Base-by-base conservation (phyloP, 2,797 vertebrate genomes). In the Babyrousa celebensis region DNA sequence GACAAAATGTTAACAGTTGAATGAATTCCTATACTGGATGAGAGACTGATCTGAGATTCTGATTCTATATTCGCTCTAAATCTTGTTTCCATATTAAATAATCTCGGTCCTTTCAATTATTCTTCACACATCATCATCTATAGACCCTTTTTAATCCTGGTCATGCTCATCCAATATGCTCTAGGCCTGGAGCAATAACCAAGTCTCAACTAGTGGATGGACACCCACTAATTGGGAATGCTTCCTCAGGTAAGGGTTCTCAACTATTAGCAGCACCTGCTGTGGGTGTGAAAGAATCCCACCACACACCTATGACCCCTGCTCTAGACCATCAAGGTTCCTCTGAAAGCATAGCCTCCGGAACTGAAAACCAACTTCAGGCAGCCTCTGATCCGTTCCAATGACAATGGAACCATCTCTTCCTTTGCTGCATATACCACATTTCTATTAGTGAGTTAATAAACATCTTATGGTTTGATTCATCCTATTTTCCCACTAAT, bases 61-160 rank as follows among this genome's bases (percentile, higher is more conserved):
- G 75, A 56, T 48, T 65, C 88, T 71, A 25, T 12, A 15, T 32
- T 95, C n/a, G 48, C 36, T 43, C 58, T 79, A 18, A 79, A 63
- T 52, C 65, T 29, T 85, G 70, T 74, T 77, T 92, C 89, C 62
- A 25, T 27, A 32, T 86, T 80, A 91, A 54, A n/a, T 54, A 63
- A 70, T 15, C 67, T 70, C 56, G 63, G 16, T 62, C 83, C 27
- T 82, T 78, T 70, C 56, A 10, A 74, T 74, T 18, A 74, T 18
- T 86, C 40, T 14, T 23, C 32, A 86, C 12, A 40, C 23, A 11
- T 72, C 15, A 14, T 65, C 65, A 94, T 23, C 62, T 58, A 18
- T 0, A 63, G 82, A 25, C 54, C 63, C 62, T 89, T 78, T 29
- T 82, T 27, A 36, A 65, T 43, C 21, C 43, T 43, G 36, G 43